phyloP scores from a whole-genome alignment of 2,797 vertebrate species.

The Tolypeutes matacus region DNA sequence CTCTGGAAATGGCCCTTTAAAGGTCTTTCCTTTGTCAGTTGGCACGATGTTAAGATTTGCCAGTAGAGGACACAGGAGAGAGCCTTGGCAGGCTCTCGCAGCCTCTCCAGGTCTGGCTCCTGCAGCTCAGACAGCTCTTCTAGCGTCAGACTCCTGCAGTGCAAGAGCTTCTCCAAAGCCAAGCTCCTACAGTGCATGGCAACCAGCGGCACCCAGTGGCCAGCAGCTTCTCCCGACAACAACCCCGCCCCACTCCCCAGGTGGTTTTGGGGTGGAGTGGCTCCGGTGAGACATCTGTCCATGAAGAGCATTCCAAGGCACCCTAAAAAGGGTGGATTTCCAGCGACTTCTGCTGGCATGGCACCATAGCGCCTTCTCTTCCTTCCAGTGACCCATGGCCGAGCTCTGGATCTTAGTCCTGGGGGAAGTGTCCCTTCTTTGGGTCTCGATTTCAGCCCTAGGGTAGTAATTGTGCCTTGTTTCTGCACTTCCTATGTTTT shows the following conservation, averaged over 20 bases:
- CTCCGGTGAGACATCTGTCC: background rate
- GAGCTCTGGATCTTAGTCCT: background rate
- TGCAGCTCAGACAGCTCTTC: background rate
- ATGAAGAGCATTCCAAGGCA: background rate
- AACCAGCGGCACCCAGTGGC: background rate
- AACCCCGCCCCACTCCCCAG: background rate
- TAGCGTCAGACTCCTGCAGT: background rate
- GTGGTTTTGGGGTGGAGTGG: background rate
- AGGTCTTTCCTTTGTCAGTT: background rate
- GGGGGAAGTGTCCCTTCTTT: background rate
- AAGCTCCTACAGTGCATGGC: too few species aligned
- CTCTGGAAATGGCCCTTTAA: background rate
- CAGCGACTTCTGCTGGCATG: background rate
- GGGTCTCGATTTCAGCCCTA: background rate
- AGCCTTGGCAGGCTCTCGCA: background rate
- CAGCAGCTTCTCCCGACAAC: background rate
- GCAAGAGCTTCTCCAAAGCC: fast-evolving
- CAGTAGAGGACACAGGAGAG: slow-evolving; percentile 12
- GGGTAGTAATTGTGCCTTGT: background rate
- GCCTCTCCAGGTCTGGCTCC: background rate
- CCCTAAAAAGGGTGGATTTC: background rate
- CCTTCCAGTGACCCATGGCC: background rate
- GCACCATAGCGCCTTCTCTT: background rate
- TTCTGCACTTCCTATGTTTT: background rate
- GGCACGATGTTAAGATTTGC: background rate